Evolutionary conservation across 2,797 vertebrate genomes (phyloP).

Genomic region (Scolopax rusticola): DNA sequence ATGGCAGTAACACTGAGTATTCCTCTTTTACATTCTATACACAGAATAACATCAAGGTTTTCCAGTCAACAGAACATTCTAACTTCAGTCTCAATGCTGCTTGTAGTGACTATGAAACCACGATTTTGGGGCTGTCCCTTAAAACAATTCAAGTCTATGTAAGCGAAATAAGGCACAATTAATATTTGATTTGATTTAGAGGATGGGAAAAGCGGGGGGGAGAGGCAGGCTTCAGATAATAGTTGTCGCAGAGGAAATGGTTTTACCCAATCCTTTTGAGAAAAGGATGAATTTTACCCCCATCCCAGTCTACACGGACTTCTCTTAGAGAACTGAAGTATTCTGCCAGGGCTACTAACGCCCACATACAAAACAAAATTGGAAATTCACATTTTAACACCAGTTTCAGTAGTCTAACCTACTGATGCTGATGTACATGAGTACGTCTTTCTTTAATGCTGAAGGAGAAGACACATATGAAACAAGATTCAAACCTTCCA

Average conservation of each 20-base stretch:
- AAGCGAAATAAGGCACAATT: constrained; percentile 99
- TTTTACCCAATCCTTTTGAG: constrained; percentile 64
- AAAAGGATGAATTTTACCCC: constrained; percentile 50
- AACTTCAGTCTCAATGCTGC: constrained; percentile 84
- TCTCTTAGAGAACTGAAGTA: constrained; percentile 66
- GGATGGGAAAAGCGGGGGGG: constrained; percentile 44
- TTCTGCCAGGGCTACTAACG: constrained; percentile 51
- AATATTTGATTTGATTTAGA: constrained; percentile 85
- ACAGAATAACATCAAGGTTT: constrained; percentile 86
- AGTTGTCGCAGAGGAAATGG: constrained; percentile 80
- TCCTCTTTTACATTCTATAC: constrained; percentile 89
- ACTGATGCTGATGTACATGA: constrained; percentile 57
- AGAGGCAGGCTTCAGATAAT: constrained; percentile 83
- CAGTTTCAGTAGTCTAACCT: constrained; percentile 65
- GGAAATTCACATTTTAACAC: constrained; percentile 76
- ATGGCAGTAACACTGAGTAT: constrained; percentile 99
- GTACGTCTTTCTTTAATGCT: constrained; percentile 49
- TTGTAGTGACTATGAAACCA: constrained; percentile 79
- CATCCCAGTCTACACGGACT: constrained; percentile 63
- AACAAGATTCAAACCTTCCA: constrained; percentile 64
- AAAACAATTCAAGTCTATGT: constrained; percentile 88
- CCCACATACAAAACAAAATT: constrained; percentile 62
- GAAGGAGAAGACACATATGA: constrained; percentile 68
- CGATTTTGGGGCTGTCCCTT: constrained; percentile 78
- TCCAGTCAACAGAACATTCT: constrained; percentile 81